Conservation (phyloP, 2,797 vertebrate genomes). For the Bradypodion pumilum region DNA sequence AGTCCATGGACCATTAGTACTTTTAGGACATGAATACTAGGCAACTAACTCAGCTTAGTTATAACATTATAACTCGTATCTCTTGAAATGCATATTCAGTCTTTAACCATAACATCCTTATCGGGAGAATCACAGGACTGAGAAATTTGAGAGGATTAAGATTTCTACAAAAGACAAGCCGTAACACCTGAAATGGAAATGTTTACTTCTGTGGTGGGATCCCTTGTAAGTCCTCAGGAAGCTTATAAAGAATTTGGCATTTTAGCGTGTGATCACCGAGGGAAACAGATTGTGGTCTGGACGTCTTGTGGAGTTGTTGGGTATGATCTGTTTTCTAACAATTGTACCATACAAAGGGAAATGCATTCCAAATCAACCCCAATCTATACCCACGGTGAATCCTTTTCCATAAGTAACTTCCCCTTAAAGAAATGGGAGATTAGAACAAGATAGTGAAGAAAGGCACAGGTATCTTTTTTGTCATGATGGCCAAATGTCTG, state of each 20-base stretch:
- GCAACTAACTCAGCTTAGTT: no score
- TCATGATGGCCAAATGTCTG: background rate
- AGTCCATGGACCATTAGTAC: no score
- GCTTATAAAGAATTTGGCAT: background rate
- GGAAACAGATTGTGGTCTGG: no score
- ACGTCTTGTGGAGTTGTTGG: background rate
- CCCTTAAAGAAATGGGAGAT: background rate
- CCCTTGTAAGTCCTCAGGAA: background rate
- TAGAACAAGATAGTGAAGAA: background rate
- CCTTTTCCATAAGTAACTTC: background rate
- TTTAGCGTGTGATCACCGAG: no score
- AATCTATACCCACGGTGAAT: no score
- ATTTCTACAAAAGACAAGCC: background rate
- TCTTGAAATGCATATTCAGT: background rate
- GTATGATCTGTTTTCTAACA: no score
- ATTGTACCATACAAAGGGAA: no score
- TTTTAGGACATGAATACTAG: no score
- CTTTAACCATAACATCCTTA: no score
- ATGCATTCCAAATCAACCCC: no score
- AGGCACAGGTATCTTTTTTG: background rate
- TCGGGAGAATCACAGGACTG: background rate
- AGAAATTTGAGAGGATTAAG: rapidly evolving
- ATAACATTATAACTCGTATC: no score
- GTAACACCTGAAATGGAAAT: background rate
- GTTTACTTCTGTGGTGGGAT: background rate